phyloP scores from a whole-genome alignment of 2,113 vertebrate genomes.

The Phyllostomus discolor region DNA sequence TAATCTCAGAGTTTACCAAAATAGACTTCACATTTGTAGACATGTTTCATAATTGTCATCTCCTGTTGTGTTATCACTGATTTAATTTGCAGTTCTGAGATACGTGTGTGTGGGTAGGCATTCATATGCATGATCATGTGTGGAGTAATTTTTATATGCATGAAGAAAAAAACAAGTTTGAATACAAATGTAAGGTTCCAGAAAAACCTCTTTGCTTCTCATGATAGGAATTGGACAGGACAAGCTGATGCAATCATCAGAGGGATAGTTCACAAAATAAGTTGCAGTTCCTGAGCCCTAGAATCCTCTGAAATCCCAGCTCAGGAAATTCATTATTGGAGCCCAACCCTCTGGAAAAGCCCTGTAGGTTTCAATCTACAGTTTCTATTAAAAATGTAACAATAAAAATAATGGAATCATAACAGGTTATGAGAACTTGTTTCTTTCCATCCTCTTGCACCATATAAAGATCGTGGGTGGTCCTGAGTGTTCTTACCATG shows the following conservation, averaged over 20 bases:
- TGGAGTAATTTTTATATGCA: background rate
- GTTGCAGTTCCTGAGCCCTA: too few relatives aligned
- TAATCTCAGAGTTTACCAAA: background rate
- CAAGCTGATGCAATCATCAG: background rate
- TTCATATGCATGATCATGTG: background rate
- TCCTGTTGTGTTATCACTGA: too few relatives aligned
- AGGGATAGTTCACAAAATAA: background rate
- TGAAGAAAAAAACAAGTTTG: background rate
- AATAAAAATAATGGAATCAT: background rate
- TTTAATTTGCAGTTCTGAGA: background rate
- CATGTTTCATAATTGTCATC: background rate
- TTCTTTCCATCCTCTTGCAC: background rate
- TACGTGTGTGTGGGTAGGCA: background rate
- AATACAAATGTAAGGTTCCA: background rate
- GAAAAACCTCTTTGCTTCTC: background rate
- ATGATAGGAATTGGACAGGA: accelerated
- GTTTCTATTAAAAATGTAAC: background rate
- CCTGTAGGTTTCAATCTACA: accelerated
- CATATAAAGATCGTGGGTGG: background rate
- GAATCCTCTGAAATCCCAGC: background rate
- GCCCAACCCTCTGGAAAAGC: background rate
- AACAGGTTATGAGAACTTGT: background rate
- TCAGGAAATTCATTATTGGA: background rate
- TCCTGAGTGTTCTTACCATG: background rate
- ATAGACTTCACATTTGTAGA: background rate